Percentiles rank a stretch among this genome's conserved stretches.
phyloP scores from a whole-genome alignment of 2,113 vertebrate species.

The Proterorhinus semilunaris region DNA sequence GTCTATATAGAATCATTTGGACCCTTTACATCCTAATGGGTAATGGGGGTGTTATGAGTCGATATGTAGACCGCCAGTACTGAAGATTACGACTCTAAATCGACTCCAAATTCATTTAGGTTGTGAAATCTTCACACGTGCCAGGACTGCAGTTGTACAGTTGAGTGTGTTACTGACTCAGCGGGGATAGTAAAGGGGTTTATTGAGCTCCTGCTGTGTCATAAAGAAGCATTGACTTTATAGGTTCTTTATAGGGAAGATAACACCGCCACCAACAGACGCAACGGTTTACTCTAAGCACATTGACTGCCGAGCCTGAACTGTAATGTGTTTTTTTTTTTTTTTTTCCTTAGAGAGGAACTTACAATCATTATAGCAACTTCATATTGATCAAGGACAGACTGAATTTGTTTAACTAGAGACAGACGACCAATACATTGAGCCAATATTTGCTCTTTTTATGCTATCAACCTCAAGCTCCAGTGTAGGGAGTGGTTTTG shows the following conservation, averaged over 20 bases:
- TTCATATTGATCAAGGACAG: no score
- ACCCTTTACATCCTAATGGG: conserved; percentile 11
- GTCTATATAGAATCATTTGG: no score
- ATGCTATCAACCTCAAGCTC: no score
- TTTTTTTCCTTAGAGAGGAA: no score
- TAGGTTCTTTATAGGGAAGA: conserved; percentile 16
- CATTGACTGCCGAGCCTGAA: background rate
- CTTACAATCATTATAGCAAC: no score
- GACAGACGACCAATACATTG: no score
- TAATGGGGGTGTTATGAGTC: conserved; percentile 15
- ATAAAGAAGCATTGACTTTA: conserved; percentile 1
- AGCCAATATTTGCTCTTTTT: no score
- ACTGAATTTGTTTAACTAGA: no score
- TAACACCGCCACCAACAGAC: conserved; percentile 52
- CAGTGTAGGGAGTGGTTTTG: no score
- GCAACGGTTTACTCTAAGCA: background rate
- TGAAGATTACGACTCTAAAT: conserved; percentile 25
- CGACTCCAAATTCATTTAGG: conserved; percentile 31
- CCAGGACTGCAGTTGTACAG: conserved; percentile 12
- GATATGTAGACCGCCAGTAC: conserved; percentile 25
- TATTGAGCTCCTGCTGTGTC: conserved; percentile 21
- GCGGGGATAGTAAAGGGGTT: conserved; percentile 43
- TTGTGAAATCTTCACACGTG: conserved; percentile 27
- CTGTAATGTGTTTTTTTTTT: no score
- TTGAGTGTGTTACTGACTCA: conserved; percentile 33